A percentile compares a stretch with the other conserved stretches of the same genome.
phyloP scores from a whole-genome alignment of 2,797 vertebrate genomes.

The Nasua narica region DNA sequence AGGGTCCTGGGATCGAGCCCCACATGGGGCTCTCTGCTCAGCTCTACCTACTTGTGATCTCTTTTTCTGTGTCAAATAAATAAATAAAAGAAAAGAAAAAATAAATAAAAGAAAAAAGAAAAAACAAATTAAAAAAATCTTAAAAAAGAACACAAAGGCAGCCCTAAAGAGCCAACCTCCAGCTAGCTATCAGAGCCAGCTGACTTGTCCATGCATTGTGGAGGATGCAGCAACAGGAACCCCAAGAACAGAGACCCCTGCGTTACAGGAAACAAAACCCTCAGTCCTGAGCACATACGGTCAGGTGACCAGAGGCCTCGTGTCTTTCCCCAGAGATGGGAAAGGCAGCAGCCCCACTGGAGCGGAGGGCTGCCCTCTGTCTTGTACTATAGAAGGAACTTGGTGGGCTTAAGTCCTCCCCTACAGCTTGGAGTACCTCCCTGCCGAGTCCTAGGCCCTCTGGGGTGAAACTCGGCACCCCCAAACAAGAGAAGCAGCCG shows the following conservation, averaged over 20 bases:
- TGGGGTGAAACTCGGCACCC: too few species aligned
- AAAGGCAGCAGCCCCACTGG: neutral
- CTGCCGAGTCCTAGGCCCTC: too few species aligned
- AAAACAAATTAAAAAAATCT: neutral
- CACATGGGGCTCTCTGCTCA: too few species aligned
- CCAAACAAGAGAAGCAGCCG: neutral
- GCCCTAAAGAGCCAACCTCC: neutral
- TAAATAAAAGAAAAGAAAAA: neutral
- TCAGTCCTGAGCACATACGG: neutral
- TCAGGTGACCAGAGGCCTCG: neutral
- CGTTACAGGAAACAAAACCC: neutral
- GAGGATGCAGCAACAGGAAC: neutral
- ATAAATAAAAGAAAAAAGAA: neutral
- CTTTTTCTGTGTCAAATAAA: neutral
- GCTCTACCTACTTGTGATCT: neutral
- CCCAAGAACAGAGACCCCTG: neutral
- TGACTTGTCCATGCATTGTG: neutral
- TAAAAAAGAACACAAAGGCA: neutral
- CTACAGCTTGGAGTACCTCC: accelerated
- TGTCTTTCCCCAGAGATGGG: neutral
- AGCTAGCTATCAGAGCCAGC: neutral
- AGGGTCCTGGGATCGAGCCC: neutral
- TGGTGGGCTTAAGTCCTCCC: neutral
- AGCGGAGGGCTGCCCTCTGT: neutral
- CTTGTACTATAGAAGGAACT: neutral